Evolutionary conservation across 1,140 invertebrate species (phyloP).

Genomic region (Hyposmocoma kahamanoa): DNA sequence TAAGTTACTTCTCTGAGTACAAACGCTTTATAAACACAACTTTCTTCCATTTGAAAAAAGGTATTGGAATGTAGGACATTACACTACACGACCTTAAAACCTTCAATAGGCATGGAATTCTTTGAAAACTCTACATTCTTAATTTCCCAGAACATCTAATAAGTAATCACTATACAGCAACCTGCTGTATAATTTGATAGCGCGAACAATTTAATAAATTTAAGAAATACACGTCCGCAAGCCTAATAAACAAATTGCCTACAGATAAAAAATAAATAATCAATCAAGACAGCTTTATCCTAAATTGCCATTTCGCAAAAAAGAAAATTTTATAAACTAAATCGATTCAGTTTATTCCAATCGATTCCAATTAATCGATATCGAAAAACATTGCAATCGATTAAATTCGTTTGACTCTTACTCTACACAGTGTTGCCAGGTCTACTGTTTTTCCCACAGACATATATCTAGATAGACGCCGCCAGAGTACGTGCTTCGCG

Average conservation of each 20-base stretch:
- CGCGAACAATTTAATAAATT: too few species aligned
- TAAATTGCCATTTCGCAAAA: neutral
- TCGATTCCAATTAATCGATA: too few species aligned
- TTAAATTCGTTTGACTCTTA: too few species aligned
- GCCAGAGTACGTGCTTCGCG: too few species aligned
- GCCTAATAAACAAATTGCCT: neutral
- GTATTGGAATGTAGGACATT: slow-evolving; percentile 56
- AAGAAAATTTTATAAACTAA: too few species aligned
- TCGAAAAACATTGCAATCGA: too few species aligned
- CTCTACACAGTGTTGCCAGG: too few species aligned
- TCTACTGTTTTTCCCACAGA: too few species aligned
- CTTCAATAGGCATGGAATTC: neutral
- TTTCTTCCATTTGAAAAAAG: slow-evolving; percentile 63
- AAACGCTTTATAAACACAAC: slow-evolving; percentile 37
- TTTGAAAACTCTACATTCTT: neutral
- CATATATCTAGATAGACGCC: too few species aligned
- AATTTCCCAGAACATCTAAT: neutral
- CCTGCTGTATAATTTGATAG: too few species aligned
- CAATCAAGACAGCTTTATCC: neutral
- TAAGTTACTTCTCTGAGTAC: slow-evolving; percentile 56
- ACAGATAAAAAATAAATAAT: slow-evolving; percentile 3
- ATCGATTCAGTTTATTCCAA: too few species aligned
- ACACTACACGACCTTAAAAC: slow-evolving; percentile 18
- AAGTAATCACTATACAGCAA: too few species aligned
- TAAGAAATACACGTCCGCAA: slow-evolving; percentile 1